Conservation (phyloP, 37 sponge, comb jelly and placozoan species). For the Cliona cf. orientalis region DNA sequence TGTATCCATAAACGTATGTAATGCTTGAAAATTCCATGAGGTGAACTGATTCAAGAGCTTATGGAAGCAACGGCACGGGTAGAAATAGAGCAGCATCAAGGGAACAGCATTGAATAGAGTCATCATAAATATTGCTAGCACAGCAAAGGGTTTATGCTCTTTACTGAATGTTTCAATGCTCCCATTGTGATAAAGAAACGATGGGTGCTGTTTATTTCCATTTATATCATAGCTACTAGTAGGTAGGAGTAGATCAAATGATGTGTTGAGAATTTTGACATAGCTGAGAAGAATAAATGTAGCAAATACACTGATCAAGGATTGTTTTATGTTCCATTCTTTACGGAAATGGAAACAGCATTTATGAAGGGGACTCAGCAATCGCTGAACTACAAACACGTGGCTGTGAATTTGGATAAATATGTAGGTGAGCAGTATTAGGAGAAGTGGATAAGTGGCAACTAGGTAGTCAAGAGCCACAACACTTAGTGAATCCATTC, state of each 20-base stretch:
- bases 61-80: constrained; percentile 26
- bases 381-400: neutral
- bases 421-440: constrained; percentile 7
- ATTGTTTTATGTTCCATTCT: constrained; percentile 5
- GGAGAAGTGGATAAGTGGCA: constrained; percentile 11
- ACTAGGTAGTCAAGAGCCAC: constrained; percentile 4
- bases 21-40: neutral
- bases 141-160: constrained; percentile 1
- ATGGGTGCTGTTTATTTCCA: neutral
- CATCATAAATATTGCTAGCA: constrained; percentile 13
- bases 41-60: constrained; percentile 5
- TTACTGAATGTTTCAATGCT: neutral
- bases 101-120: constrained; percentile 2
- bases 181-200: constrained; percentile 13
- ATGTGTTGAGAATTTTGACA: constrained; percentile 10
- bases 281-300: constrained; percentile 27
- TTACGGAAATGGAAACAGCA: neutral
- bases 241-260: constrained; percentile 20
- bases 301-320: constrained; percentile 21
- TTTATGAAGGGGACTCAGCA: neutral
- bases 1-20: constrained; percentile 28
- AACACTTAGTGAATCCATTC: neutral
- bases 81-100: neutral
- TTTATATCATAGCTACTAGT: constrained; percentile 4
- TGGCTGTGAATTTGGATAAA: neutral